Evolutionary conservation across 2,797 vertebrate species (phyloP).

Genomic region (Heliangelus exortis): DNA sequence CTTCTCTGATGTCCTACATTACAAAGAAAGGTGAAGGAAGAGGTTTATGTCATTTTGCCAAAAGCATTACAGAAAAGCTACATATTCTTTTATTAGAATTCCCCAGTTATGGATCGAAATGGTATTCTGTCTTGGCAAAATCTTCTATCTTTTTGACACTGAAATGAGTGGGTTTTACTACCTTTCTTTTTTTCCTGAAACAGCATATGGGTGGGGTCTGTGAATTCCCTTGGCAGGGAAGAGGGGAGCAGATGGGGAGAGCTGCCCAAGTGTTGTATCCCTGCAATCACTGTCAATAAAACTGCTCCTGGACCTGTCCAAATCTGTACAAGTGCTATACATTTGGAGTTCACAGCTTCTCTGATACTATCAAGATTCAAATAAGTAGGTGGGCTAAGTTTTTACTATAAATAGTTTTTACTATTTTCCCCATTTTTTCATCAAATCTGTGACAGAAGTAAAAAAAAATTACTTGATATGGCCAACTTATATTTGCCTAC

Average conservation of each 20-base stretch:
- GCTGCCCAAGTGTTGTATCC: not conserved
- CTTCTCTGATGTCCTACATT: not conserved
- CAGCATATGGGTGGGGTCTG: not conserved
- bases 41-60: not conserved
- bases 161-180: not conserved
- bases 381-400: not conserved
- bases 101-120: not conserved
- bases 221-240: not conserved
- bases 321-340: not conserved
- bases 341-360: not conserved
- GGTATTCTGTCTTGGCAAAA: not conserved
- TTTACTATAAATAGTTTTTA: not conserved
- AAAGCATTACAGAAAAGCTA: not conserved
- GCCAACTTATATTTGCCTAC: not conserved
- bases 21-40: accelerated
- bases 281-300: not conserved
- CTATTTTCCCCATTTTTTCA: not conserved
- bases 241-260: not conserved
- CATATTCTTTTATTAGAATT: not conserved
- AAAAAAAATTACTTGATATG: not conserved
- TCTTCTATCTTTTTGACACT: not conserved
- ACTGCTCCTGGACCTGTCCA: not conserved
- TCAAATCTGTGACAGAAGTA: not conserved
- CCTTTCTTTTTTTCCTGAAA: not conserved
- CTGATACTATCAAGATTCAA: not conserved